phyloP scores from a whole-genome alignment of 2,797 vertebrate genomes.

The Channallabes apus region DNA sequence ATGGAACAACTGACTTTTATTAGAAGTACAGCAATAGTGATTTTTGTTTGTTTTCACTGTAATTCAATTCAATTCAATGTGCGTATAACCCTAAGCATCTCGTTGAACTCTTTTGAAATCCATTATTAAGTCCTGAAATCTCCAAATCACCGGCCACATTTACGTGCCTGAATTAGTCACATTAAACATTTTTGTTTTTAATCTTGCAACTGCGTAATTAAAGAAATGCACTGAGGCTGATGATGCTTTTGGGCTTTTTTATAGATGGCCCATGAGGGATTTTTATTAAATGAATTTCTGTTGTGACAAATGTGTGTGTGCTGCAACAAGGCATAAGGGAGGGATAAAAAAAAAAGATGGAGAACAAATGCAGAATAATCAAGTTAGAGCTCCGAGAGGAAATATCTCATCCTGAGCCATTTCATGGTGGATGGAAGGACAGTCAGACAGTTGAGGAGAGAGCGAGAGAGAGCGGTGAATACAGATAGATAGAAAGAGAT shows the following conservation, averaged over 20 bases:
- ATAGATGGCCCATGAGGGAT: constrained; percentile 6
- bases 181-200: constrained; percentile 27
- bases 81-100: constrained; percentile 3
- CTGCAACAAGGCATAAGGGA: constrained; percentile 21
- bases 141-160: constrained; percentile 4
- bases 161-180: constrained; percentile 21
- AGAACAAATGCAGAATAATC: constrained; percentile 54
- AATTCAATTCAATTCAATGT: too few species aligned
- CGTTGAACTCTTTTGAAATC: background rate
- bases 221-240: constrained; percentile 42
- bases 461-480: constrained; percentile 21
- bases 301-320: constrained; percentile 48
- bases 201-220: constrained; percentile 40
- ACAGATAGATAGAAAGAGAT: background rate
- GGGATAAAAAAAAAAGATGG: constrained; percentile 15
- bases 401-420: constrained; percentile 48
- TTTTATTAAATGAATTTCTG: constrained; percentile 46
- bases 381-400: constrained; percentile 50
- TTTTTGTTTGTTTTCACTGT: background rate
- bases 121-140: background rate
- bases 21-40: background rate
- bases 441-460: background rate
- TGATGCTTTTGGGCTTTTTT: constrained; percentile 25
- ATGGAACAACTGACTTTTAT: background rate
- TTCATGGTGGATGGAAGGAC: constrained; percentile 27